Conservation (phyloP, 2,888 invertebrate genomes). For the Nemotelus nigrinus region DNA sequence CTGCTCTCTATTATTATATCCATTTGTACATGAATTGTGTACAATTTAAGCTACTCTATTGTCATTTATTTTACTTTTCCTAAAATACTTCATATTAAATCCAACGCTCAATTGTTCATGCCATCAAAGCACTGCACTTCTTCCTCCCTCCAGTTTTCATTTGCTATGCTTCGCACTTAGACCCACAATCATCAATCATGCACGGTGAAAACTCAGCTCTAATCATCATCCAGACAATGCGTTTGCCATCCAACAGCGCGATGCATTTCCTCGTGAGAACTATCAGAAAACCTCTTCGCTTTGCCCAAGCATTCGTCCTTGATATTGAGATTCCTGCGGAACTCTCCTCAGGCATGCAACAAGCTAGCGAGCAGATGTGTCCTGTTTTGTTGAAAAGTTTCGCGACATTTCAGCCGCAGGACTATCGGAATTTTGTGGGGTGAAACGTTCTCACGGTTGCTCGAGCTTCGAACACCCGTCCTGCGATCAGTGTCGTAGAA, state of each 20-base stretch:
- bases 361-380: conserved; percentile 44
- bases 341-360: conserved; percentile 32
- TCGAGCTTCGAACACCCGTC: conserved; percentile 29
- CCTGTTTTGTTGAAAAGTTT: conserved; percentile 41
- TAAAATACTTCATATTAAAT: too few relatives aligned
- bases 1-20: too few relatives aligned
- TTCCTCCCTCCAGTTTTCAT: too few relatives aligned
- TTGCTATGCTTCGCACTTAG: conserved; percentile 44
- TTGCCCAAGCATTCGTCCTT: conserved; percentile 30
- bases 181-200: conserved; percentile 42
- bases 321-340: conserved; percentile 21
- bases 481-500: too few relatives aligned
- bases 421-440: conserved; percentile 48
- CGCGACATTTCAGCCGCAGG: conserved; percentile 44
- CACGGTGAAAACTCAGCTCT: not conserved
- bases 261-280: conserved; percentile 29
- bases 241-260: not conserved
- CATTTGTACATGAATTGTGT: too few relatives aligned
- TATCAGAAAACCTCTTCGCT: conserved; percentile 2
- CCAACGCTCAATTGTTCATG: too few relatives aligned
- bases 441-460: conserved; percentile 48
- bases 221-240: not conserved
- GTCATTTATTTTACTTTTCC: too few relatives aligned
- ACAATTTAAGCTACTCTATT: too few relatives aligned
- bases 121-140: not conserved